These are phyloP conservation scores for Turnix velox DNA, from an alignment of 2,113 vertebrate species.

Conservation along the genomic window DNA sequence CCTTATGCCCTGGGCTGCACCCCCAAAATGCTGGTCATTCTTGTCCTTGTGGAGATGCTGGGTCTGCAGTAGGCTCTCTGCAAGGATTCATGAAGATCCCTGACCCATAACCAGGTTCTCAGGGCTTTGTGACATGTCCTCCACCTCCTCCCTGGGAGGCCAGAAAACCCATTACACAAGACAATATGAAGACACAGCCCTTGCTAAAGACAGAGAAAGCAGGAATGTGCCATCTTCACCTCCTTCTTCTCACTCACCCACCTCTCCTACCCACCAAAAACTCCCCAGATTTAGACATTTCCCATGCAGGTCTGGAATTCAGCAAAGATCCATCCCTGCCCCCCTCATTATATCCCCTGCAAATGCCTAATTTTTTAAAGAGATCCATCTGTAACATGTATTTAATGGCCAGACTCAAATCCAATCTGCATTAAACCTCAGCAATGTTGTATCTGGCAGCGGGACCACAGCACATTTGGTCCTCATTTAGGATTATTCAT, in stretches of 20 bases:
- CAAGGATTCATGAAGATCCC: too few relatives aligned
- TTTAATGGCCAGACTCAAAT: slow-evolving; percentile 49
- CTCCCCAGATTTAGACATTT: neutral
- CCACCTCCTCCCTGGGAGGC: neutral
- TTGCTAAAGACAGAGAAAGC: neutral
- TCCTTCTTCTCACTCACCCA: neutral
- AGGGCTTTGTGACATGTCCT: too few relatives aligned
- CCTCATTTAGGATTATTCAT: slow-evolving; percentile 15
- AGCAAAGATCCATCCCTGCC: neutral
- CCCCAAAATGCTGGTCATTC: too few relatives aligned
- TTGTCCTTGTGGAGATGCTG: too few relatives aligned
- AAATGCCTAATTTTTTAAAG: slow-evolving; percentile 35
- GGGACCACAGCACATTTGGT: slow-evolving; percentile 44
- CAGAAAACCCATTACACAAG: neutral
- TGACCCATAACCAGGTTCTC: too few relatives aligned
- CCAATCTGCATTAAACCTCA: slow-evolving; percentile 49
- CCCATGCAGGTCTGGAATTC: neutral
- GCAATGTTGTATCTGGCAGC: slow-evolving; percentile 54
- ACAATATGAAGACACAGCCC: accelerated
- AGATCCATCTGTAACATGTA: slow-evolving; percentile 9
- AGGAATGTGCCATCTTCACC: neutral
- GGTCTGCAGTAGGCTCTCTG: too few relatives aligned
- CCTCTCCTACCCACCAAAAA: neutral
- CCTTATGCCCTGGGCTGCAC: too few relatives aligned
- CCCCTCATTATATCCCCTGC: neutral